Conservation (phyloP, 2,888 invertebrate genomes). For the Lamellibrachia columna region DNA sequence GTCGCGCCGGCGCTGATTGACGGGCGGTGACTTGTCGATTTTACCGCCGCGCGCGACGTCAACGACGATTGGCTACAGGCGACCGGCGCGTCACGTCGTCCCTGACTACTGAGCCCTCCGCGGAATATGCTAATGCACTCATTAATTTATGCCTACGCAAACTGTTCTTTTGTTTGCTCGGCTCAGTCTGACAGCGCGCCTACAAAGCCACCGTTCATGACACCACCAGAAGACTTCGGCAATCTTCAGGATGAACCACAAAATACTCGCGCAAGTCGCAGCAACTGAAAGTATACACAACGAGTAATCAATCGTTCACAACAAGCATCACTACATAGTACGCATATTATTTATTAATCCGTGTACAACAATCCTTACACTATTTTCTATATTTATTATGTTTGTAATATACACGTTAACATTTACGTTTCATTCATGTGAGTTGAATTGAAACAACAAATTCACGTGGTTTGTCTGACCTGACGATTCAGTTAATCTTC, state of each 20-base stretch:
- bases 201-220: neutral
- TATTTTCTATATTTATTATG: neutral
- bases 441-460: neutral
- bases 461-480: neutral
- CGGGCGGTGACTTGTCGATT: slow-evolving; percentile 52
- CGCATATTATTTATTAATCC: neutral
- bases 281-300: neutral
- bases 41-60: slow-evolving; percentile 40
- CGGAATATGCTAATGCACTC: slow-evolving; percentile 32
- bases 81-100: slow-evolving; percentile 34
- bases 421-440: neutral
- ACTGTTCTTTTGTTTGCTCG: slow-evolving; percentile 33
- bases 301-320: neutral
- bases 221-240: neutral
- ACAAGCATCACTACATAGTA: neutral
- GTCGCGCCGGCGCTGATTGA: slow-evolving; percentile 52
- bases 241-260: neutral
- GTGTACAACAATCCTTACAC: neutral
- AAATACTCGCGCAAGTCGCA: slow-evolving; percentile 10
- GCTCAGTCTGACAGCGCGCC: slow-evolving; percentile 7
- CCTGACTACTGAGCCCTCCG: slow-evolving; percentile 33
- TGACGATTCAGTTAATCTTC: neutral
- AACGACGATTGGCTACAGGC: slow-evolving; percentile 39
- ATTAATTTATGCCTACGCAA: slow-evolving; percentile 34
- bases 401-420: neutral